These are phyloP conservation scores for Heteractis magnifica DNA, from an alignment of 92 coral and sea anemone genomes.

Conservation along the genomic window DNA sequence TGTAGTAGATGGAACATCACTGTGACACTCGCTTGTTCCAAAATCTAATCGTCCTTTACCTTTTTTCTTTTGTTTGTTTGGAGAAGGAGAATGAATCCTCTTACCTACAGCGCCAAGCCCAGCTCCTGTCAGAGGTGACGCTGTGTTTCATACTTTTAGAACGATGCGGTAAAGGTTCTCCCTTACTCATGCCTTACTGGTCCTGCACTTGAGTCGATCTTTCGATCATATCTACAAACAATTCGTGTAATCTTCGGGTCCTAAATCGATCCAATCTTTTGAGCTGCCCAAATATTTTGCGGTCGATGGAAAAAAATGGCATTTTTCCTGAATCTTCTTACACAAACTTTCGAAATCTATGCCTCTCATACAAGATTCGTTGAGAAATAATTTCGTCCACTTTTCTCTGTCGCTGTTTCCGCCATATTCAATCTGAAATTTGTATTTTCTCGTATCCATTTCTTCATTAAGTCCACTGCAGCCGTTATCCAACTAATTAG, in stretches of 20 bases:
- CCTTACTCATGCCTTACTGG: too few relatives aligned
- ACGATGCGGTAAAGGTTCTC: background rate
- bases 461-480: too few relatives aligned
- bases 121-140: background rate
- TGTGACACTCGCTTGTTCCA: background rate
- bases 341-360: too few relatives aligned
- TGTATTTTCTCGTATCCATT: too few relatives aligned
- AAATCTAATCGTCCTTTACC: background rate
- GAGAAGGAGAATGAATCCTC: conserved; percentile 9
- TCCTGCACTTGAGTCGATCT: background rate
- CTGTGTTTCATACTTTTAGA: conserved; percentile 5
- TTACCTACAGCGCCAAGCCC: background rate
- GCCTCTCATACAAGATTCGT: too few relatives aligned
- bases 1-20: background rate
- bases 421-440: too few relatives aligned
- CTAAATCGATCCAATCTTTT: conserved; percentile 11
- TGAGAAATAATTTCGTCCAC: too few relatives aligned
- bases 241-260: conserved; percentile 6
- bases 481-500: too few relatives aligned
- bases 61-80: background rate
- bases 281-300: background rate
- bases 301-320: background rate
- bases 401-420: too few relatives aligned
- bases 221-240: conserved; percentile 14
- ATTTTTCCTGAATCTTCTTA: background rate